Base-by-base conservation (phyloP, 2,888 invertebrate species). In the Villa cingulata region DNA sequence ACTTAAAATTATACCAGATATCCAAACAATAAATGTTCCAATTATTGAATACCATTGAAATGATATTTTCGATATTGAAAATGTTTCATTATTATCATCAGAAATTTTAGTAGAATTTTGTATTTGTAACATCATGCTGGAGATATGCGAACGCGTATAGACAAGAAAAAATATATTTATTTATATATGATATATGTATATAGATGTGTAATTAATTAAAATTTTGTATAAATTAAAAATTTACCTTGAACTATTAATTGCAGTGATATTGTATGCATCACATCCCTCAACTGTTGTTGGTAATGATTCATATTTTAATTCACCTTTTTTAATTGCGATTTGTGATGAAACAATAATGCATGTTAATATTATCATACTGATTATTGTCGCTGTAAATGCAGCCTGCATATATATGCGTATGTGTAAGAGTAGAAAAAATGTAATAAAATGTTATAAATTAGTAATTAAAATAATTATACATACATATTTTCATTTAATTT, bases 41-140 rank as follows among this genome's bases (percentile, higher is more conserved):
- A 76, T 55, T 3, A 72, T 51, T 10, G 74, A 72, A 58, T 78
- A 79, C 70, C 76, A 78, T 62, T 77, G 73, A 60, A 78, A 78
- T 2, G 78, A 76, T 38, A 80, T 61, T n/a, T 72, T 70, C 57
- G 73, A 80, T 12, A 80, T 55, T 10, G 70, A 60, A 49, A 72
- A 71, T 4, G 65, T 54, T 2, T 61, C 58, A 15, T 47, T 19
- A 14, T 19, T 37, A 20, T 29, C 27, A 48, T 6, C 23, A 23
- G 7, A 23, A 23, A 23, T 23, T 23, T 4, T 23, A 23, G 5
- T 23, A 23, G 7, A 6, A 7, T 23, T 23, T 6, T 23, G 7
- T 23, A 7, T 23, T 6, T 23, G 7, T 23, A 7, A 23, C 23
- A 23, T 23, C 23, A n/a, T n/a, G n/a, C 23, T 23, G 23, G 7